Conservation (phyloP, 2,797 vertebrate genomes). For the Eulemur mongoz region DNA sequence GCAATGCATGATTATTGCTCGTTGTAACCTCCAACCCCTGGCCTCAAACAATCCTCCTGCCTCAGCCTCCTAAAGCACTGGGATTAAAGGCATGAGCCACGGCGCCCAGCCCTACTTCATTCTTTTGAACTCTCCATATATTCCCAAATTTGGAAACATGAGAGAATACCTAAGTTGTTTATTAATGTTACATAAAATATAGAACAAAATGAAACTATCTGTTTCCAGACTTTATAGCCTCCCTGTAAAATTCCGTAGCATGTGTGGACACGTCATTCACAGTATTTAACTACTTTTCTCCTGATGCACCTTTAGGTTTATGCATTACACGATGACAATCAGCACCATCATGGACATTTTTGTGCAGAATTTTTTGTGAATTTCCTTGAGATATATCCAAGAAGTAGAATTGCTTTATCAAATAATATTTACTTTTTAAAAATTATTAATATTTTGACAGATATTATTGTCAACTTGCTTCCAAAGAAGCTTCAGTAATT, state of each 20-base stretch:
- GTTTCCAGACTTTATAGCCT: not conserved
- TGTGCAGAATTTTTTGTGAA: not conserved
- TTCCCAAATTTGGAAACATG: not conserved
- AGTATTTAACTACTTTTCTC: not conserved
- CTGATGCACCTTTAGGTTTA: not conserved
- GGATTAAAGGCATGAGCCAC: not conserved
- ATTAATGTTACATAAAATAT: not conserved
- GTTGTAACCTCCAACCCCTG: not conserved
- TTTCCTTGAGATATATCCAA: not conserved
- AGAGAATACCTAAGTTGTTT: not conserved
- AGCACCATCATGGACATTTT: not conserved
- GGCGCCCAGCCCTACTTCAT: not conserved
- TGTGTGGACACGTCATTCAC: not conserved
- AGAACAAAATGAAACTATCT: not conserved
- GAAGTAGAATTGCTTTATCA: not conserved
- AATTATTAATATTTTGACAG: conserved; percentile 17
- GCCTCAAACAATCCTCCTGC: not conserved
- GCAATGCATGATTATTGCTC: not conserved
- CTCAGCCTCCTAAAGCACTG: not conserved
- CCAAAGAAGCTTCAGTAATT: not conserved
- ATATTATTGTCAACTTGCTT: not conserved
- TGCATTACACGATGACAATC: not conserved
- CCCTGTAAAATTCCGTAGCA: not conserved
- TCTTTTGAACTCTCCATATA: not conserved
- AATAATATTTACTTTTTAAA: not conserved